A percentile compares a stretch with the other conserved stretches of the same genome.
phyloP scores from a whole-genome alignment of 2,888 invertebrate genomes.

The Callyntrura guangdongensis region DNA sequence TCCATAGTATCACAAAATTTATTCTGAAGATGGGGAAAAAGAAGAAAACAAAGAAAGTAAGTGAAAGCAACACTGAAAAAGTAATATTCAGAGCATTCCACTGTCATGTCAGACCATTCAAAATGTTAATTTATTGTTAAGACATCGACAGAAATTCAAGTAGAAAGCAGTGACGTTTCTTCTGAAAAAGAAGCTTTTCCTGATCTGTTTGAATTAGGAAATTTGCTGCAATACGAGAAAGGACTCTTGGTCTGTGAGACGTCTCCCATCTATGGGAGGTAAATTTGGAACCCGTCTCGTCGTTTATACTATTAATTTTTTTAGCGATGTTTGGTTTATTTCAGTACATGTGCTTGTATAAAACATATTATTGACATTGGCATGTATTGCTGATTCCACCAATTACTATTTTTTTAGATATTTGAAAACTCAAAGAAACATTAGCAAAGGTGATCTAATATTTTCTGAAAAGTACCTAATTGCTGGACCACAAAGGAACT shows the following conservation, averaged over 20 bases:
- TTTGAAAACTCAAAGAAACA: slow-evolving; percentile 77
- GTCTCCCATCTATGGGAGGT: slow-evolving; percentile 82
- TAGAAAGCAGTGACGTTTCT: not conserved
- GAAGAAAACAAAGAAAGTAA: slow-evolving; percentile 79
- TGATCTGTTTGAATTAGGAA: slow-evolving; percentile 45
- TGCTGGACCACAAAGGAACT: slow-evolving; percentile 84
- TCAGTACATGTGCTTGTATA: too few species aligned
- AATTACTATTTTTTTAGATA: slow-evolving; percentile 74
- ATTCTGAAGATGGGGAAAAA: slow-evolving; percentile 69
- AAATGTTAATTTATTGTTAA: not conserved
- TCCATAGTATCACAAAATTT: too few species aligned
- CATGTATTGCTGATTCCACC: too few species aligned
- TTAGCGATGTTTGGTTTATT: too few species aligned
- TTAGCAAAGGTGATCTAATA: slow-evolving; percentile 81
- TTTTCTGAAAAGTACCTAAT: slow-evolving; percentile 85
- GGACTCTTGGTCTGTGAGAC: slow-evolving; percentile 74
- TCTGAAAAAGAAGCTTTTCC: not conserved
- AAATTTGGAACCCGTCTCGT: not conserved
- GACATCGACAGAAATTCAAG: not conserved
- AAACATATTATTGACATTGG: too few species aligned
- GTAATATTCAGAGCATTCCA: not conserved
- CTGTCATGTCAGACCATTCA: too few species aligned
- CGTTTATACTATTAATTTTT: not conserved
- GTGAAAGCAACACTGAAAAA: slow-evolving; percentile 10
- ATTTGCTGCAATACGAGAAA: slow-evolving; percentile 35